Conservation (phyloP, 1,140 invertebrate genomes). For the Heliconius hermathena region DNA sequence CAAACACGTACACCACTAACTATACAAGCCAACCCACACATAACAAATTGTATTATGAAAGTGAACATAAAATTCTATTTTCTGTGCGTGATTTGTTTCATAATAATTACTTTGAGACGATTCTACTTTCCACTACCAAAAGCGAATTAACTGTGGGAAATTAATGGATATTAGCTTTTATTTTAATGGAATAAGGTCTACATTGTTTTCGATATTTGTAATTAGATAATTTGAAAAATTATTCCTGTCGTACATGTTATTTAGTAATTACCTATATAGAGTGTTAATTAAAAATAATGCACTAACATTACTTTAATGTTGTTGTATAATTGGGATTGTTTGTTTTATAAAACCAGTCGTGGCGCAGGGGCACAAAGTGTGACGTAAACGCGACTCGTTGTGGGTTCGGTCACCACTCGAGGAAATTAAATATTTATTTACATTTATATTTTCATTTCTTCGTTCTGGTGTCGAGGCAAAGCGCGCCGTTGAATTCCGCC, state of each 20-base stretch:
- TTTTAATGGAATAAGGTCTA: background rate
- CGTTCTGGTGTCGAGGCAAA: no score
- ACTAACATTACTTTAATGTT: background rate
- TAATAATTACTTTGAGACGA: constrained; percentile 24
- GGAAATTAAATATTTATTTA: no score
- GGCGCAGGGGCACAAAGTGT: no score
- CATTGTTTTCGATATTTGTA: background rate
- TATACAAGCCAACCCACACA: background rate
- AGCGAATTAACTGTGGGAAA: background rate
- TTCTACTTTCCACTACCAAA: constrained; percentile 33
- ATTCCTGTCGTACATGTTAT: background rate
- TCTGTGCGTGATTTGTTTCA: constrained; percentile 30
- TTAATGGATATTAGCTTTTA: background rate
- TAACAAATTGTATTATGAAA: constrained; percentile 21
- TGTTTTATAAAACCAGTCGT: no score
- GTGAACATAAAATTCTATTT: constrained; percentile 20
- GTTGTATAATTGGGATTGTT: background rate
- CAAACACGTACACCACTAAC: background rate
- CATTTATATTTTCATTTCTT: no score
- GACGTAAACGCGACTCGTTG: no score
- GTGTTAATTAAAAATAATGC: background rate
- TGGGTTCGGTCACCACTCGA: no score
- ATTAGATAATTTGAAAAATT: background rate
- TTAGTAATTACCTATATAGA: background rate
- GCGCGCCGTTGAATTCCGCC: no score